Evolutionary conservation across 2,797 vertebrate species (phyloP).

Genomic region (Bufotes viridis): DNA sequence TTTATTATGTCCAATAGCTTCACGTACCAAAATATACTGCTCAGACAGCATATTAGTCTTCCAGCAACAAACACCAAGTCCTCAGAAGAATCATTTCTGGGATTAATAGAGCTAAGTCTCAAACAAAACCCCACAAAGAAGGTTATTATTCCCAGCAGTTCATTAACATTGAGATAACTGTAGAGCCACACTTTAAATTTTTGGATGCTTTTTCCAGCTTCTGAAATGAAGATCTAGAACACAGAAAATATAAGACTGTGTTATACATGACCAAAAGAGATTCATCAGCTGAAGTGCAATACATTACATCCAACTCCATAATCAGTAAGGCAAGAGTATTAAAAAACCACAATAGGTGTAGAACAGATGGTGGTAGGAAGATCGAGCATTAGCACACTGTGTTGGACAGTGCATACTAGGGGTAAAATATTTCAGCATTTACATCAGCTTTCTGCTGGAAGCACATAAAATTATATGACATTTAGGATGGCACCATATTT

Average conservation of each 20-base stretch:
- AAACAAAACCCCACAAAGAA: constrained; percentile 84
- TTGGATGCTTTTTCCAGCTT: constrained; percentile 84
- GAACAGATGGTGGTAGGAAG: not conserved
- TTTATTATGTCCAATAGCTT: constrained; percentile 81
- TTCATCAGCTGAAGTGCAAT: not conserved
- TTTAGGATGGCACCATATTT: not conserved
- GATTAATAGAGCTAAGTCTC: constrained; percentile 68
- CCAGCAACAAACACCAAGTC: constrained; percentile 69
- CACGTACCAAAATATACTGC: constrained; percentile 87
- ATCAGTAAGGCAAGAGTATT: not conserved
- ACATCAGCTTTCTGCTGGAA: not conserved
- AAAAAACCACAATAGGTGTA: not conserved
- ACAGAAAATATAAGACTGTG: not conserved
- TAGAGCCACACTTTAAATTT: constrained; percentile 85
- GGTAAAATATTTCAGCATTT: not conserved
- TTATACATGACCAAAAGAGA: not conserved
- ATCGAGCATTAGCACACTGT: no score
- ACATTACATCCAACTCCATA: not conserved
- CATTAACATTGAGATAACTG: constrained; percentile 82
- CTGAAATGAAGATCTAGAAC: constrained; percentile 84
- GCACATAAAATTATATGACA: not conserved
- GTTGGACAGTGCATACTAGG: not conserved
- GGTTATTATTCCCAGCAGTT: constrained; percentile 81
- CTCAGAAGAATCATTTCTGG: not conserved
- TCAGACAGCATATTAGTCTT: constrained; percentile 81